Base-by-base conservation (phyloP, 2,797 vertebrate genomes). In the Acanthurus tractus region DNA sequence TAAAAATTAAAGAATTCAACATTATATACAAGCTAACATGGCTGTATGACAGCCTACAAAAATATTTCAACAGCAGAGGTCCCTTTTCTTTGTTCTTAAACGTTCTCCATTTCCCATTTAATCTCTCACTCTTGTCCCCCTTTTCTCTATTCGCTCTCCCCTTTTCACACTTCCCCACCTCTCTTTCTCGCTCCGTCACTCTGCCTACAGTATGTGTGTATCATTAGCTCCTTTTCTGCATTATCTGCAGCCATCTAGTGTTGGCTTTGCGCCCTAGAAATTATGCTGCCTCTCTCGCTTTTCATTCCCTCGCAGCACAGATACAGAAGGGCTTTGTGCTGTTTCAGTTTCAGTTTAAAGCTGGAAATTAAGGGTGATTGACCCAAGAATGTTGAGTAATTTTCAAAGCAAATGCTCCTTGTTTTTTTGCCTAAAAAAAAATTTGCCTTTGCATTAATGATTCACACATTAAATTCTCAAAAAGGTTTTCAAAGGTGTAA, bases 231-330 rank as follows among this genome's bases (percentile, higher is more conserved):
- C 88, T 94, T 93, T 95, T 91, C 89, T 93, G 91, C 94, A 95
- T 95, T 96, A 95, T 95, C 94, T 96, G 94, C 95, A 96, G 95
- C 95, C 95, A 96, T 95, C 95, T 96, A 96, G 95, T 95, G 95
- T 96, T 88, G 92, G 93, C 90, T 95, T 92, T 92, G 93, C 90
- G 95, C 91, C 91, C 91, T 94, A 89, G 93, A 94, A 94, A 91
- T 90, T 80, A 86, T 78, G 61, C 81, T 86, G 75, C 78, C 74
- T 86, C 73, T 86, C 56, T 74, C 63, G 76, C 76, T 65, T 83
- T 80, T 76, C 70, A 80, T 84, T 81, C 52, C 76, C 70, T 84
- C 73, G 68, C 76, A 66, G 50, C 57, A 12, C 61, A 54, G 50
- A 69, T 67, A 63, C 52, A 85, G 49, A n/a, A 55, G 49, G 12